These are phyloP conservation scores for Cotesia glomerata DNA, from an alignment of 1,140 invertebrate species.

Conservation along the genomic window DNA sequence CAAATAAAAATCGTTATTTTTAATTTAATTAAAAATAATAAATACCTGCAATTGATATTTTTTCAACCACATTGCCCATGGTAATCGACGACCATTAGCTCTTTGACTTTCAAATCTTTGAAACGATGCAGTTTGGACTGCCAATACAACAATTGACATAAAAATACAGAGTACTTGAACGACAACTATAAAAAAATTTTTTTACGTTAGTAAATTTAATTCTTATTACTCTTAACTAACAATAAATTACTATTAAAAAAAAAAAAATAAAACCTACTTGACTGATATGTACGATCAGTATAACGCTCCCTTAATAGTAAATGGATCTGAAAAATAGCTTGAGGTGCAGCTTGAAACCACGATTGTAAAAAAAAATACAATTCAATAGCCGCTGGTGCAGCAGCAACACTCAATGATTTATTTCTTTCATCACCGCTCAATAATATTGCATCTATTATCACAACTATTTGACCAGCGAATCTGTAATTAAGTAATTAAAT, in stretches of 20 bases:
- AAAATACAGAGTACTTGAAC: conserved; percentile 71
- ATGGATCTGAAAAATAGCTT: conserved; percentile 71
- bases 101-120: conserved; percentile 79
- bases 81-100: conserved; percentile 72
- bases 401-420: conserved; percentile 66
- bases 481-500: conserved; percentile 50
- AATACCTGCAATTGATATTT: conserved; percentile 55
- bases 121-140: conserved; percentile 72
- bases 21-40: background rate
- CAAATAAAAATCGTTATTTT: background rate
- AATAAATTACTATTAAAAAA: background rate
- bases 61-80: conserved; percentile 69
- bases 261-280: conserved; percentile 40
- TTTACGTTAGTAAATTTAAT: background rate
- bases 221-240: background rate
- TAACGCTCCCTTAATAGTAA: conserved; percentile 62
- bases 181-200: conserved; percentile 64
- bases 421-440: conserved; percentile 66
- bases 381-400: conserved; percentile 70
- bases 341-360: conserved; percentile 76
- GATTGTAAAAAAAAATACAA: conserved; percentile 76
- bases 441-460: conserved; percentile 73
- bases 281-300: conserved; percentile 43
- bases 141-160: conserved; percentile 71
- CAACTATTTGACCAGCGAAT: conserved; percentile 72